phyloP scores from a whole-genome alignment of 2,113 vertebrate genomes.

The Tinamus guttatus region DNA sequence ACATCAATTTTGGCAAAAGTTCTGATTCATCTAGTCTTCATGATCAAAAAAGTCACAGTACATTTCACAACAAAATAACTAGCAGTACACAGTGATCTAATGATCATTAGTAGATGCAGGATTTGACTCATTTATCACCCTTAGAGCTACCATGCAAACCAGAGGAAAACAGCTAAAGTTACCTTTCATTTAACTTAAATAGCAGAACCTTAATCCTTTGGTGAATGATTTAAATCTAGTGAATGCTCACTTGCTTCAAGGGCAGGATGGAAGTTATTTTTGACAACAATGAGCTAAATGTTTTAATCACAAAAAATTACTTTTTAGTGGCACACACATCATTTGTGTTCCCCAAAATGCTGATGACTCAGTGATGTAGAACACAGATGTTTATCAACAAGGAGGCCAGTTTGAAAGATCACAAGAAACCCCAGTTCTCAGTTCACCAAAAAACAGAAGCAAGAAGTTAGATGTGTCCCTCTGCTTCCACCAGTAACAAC shows the following conservation, averaged over 20 bases:
- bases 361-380: not conserved
- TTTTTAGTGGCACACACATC: not conserved
- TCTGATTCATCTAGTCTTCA: not conserved
- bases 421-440: not conserved
- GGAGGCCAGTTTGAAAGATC: not conserved
- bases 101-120: not conserved
- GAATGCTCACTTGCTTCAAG: not conserved
- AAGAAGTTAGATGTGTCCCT: not conserved
- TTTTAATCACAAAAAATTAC: not conserved
- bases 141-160: not conserved
- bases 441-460: not conserved
- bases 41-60: not conserved
- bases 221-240: not conserved
- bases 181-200: not conserved
- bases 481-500: not conserved
- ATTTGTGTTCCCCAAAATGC: not conserved
- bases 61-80: not conserved
- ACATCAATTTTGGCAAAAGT: not conserved
- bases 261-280: not conserved
- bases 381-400: not conserved
- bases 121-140: not conserved
- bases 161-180: not conserved
- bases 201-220: not conserved
- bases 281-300: not conserved
- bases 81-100: not conserved